Conservation (phyloP, 2,888 invertebrate species). For the Yponomeuta cagnagella region DNA sequence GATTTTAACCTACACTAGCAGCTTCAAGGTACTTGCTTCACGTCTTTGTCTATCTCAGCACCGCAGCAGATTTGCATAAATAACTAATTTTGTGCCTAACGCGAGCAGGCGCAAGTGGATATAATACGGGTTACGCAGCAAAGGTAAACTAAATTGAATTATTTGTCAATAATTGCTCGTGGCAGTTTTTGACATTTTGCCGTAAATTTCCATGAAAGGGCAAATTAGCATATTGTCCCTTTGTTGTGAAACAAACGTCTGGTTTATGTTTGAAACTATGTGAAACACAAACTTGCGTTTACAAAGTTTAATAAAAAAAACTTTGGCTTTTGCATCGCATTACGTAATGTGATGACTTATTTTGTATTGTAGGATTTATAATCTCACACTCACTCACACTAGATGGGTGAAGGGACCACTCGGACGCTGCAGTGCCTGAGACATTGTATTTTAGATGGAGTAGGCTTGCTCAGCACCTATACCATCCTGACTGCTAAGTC, state of each 20-base stretch:
- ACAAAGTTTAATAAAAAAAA: too few relatives aligned
- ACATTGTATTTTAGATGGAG: too few relatives aligned
- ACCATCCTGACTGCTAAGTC: too few relatives aligned
- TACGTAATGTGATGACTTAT: too few relatives aligned
- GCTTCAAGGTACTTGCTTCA: background rate
- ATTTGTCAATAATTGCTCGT: background rate
- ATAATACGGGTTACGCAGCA: background rate
- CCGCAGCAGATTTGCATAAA: background rate
- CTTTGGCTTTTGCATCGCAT: too few relatives aligned
- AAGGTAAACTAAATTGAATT: background rate
- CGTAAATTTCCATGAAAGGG: background rate
- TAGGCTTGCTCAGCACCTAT: too few relatives aligned
- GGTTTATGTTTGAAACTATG: too few relatives aligned
- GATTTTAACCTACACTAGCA: background rate
- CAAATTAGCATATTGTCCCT: constrained; percentile 6
- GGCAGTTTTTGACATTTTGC: constrained; percentile 1
- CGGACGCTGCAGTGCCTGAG: too few relatives aligned
- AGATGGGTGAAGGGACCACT: too few relatives aligned
- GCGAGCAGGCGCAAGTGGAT: background rate
- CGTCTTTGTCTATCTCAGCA: background rate
- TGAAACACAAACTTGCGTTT: too few relatives aligned
- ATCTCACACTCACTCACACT: too few relatives aligned
- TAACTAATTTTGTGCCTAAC: background rate
- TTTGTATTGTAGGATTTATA: too few relatives aligned
- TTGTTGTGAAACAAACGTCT: background rate